Evolutionary conservation across 2,797 vertebrate species (phyloP).

Genomic region (Chanos chanos): DNA sequence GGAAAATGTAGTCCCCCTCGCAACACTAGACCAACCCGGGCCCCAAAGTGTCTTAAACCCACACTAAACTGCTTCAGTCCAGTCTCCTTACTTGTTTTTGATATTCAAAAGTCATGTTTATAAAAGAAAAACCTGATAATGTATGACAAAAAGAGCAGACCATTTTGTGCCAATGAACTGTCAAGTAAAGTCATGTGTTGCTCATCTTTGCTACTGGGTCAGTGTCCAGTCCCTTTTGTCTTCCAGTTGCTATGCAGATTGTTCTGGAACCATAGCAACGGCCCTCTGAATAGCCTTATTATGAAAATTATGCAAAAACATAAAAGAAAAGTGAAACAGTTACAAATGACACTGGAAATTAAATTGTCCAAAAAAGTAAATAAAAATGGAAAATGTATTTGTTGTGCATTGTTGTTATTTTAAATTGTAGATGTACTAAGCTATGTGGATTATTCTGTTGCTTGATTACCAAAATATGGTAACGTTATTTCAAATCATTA

Average conservation of each 20-base stretch:
- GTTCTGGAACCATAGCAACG: slow-evolving; percentile 81
- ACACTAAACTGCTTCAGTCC: slow-evolving; percentile 60
- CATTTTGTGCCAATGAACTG: slow-evolving; percentile 70
- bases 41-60: slow-evolving; percentile 56
- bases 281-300: slow-evolving; percentile 90
- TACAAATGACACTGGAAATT: slow-evolving; percentile 95
- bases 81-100: slow-evolving; percentile 37
- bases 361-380: slow-evolving; percentile 80
- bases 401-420: too few relatives aligned
- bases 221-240: slow-evolving; percentile 79
- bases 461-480: too few relatives aligned
- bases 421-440: too few relatives aligned
- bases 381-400: slow-evolving; percentile 80
- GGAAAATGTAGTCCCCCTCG: slow-evolving; percentile 50
- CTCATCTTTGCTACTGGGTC: slow-evolving; percentile 67
- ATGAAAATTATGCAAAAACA: slow-evolving; percentile 86
- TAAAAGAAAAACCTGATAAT: slow-evolving; percentile 26
- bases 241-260: slow-evolving; percentile 82
- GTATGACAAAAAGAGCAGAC: slow-evolving; percentile 51
- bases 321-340: slow-evolving; percentile 77
- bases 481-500: too few relatives aligned
- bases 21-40: slow-evolving; percentile 59
- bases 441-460: too few relatives aligned
- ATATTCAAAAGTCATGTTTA: slow-evolving; percentile 47
- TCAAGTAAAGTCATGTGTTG: slow-evolving; percentile 64